phyloP scores from a whole-genome alignment of 1,140 invertebrate genomes.

The Drosophila repletoides region DNA sequence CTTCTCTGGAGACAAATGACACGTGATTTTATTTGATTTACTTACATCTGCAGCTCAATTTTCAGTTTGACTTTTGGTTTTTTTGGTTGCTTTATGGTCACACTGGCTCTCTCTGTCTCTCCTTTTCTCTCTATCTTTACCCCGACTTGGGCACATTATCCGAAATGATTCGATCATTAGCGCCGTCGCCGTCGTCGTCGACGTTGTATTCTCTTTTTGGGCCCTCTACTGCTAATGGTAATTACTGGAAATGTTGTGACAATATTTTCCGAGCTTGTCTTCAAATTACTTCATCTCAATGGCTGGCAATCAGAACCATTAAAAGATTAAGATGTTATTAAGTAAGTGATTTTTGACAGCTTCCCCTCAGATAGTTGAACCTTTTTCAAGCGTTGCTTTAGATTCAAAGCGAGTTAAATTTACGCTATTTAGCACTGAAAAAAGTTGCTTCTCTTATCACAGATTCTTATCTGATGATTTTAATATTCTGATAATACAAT shows the following conservation, averaged over 20 bases:
- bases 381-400: no score
- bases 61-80: conserved; percentile 76
- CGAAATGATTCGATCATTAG: conserved; percentile 80
- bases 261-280: conserved; percentile 68
- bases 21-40: conserved; percentile 82
- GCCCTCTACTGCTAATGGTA: conserved; percentile 71
- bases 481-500: no score
- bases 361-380: no score
- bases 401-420: no score
- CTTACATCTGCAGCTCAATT: conserved; percentile 81
- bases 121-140: conserved; percentile 32
- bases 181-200: conserved; percentile 39
- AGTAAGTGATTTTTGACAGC: conserved; percentile 33
- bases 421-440: no score
- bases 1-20: conserved; percentile 80
- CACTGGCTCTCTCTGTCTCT: conserved; percentile 22
- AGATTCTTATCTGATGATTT: no score
- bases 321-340: conserved; percentile 50
- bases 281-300: conserved; percentile 78
- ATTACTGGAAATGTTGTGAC: conserved; percentile 78
- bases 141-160: conserved; percentile 64
- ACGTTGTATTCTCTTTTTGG: conserved; percentile 53
- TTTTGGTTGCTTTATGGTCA: conserved; percentile 46
- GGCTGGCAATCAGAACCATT: conserved; percentile 46
- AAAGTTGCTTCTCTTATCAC: no score